Percentiles rank a stretch among this genome's conserved stretches.
Evolutionary conservation across 2,113 vertebrate genomes (phyloP).

Genomic region (Melozone crissalis): DNA sequence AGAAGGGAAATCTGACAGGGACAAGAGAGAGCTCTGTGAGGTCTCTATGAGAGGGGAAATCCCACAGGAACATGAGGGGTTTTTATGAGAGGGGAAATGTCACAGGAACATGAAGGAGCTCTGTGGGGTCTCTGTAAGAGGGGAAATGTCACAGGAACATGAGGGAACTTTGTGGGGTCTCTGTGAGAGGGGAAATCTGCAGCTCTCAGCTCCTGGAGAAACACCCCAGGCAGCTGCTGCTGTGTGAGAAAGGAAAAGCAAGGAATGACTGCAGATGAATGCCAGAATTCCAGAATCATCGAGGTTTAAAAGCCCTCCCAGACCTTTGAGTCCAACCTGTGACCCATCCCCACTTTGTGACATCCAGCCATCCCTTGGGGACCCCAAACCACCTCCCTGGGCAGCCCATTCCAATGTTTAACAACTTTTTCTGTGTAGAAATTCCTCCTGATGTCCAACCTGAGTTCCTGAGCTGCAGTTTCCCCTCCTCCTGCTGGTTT

Average conservation of each 20-base stretch:
- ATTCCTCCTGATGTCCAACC: background rate
- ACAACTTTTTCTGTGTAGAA: fast-evolving
- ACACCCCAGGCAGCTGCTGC: background rate
- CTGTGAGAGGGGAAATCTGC: background rate
- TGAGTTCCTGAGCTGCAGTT: fast-evolving
- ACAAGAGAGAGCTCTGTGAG: too few relatives aligned
- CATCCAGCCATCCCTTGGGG: background rate
- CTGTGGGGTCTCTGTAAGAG: background rate
- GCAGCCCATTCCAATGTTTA: background rate
- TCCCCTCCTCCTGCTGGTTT: background rate
- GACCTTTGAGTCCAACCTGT: too few relatives aligned
- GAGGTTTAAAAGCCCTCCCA: background rate
- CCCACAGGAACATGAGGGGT: too few relatives aligned
- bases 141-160: background rate
- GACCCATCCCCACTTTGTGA: background rate
- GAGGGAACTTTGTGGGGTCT: background rate
- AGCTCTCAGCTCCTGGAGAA: background rate
- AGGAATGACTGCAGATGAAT: background rate
- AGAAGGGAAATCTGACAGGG: too few relatives aligned
- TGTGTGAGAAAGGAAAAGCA: background rate
- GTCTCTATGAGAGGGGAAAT: too few relatives aligned
- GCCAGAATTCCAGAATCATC: background rate
- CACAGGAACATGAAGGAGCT: too few relatives aligned
- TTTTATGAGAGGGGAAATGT: too few relatives aligned
- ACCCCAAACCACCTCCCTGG: background rate